phyloP scores from a whole-genome alignment of 2,888 invertebrate species.

The Mythimna vitellina region DNA sequence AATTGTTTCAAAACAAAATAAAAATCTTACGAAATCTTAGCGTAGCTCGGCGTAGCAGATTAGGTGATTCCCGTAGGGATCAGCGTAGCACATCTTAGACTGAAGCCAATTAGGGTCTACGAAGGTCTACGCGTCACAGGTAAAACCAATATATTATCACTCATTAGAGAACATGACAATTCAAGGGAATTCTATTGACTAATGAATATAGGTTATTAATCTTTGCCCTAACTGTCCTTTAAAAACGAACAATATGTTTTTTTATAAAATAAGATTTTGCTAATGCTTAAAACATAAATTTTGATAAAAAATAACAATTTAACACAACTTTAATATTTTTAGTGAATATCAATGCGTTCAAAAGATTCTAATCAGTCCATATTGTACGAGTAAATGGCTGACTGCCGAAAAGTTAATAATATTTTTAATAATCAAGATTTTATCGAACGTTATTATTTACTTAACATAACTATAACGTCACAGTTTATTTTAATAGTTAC shows the following conservation, averaged over 20 bases:
- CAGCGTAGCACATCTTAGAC: constrained; percentile 31
- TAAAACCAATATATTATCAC: constrained; percentile 22
- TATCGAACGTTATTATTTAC: constrained; percentile 15
- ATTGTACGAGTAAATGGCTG: constrained; percentile 5
- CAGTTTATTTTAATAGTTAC: constrained; percentile 34
- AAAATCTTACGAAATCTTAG: not conserved
- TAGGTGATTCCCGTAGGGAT: constrained; percentile 29
- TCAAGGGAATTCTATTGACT: constrained; percentile 16
- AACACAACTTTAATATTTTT: not conserved
- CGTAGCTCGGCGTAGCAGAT: constrained; percentile 1
- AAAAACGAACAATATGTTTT: not conserved
- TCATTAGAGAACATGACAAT: not conserved
- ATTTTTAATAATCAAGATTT: constrained; percentile 8
- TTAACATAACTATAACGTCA: constrained; percentile 23
- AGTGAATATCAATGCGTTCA: not conserved
- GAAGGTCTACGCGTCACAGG: constrained; percentile 38
- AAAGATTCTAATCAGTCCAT: constrained; percentile 2
- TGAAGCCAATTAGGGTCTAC: constrained; percentile 31
- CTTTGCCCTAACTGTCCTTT: not conserved
- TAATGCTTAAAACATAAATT: not conserved
- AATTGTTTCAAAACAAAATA: not conserved
- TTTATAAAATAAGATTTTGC: too few species aligned
- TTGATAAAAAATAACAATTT: not conserved
- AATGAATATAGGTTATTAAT: not conserved
- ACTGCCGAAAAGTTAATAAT: constrained; percentile 3